Base-by-base conservation (phyloP, 2,888 invertebrate genomes). In the Lissonota sp. region DNA sequence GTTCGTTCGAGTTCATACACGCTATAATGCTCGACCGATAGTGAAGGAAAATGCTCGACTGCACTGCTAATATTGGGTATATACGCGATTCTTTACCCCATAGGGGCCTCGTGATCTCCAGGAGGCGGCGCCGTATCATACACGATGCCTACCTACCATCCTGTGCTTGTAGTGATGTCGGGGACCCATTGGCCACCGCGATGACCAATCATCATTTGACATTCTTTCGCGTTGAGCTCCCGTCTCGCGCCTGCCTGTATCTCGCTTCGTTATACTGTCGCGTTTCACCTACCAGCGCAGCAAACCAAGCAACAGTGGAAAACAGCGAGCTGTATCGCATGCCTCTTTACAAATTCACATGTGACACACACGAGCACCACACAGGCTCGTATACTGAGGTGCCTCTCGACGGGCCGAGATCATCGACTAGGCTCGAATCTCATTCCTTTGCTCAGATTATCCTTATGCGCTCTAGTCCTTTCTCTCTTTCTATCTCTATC, bases 161-260 rank as follows among this genome's bases (percentile, higher is more conserved):
- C 62, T 37, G 72, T 44, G 12, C 53, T 73, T 62, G 84, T 82
- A 84, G 84, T 80, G 82, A 82, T 86, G 88, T 83, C 85, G 87
- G 86, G 87, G 88, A 91, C 86, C 86, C 88, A 91, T 91, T 91
- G 91, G 91, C 90, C 90, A 91, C 91, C 88, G 90, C 88, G 84
- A 86, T 88, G 91, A 89, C 91, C 91, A 91, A 91, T 91, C 53
- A 90, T 91, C 91, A 91, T 91, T 91, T 91, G 90, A 91, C 90
- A 90, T 90, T 91, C 91, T 90, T 91, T 90, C 87, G 88, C 88
- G 86, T 3, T 1, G 26, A 26, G 26, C 26, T 26, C 26, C 26
- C 26, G 26, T 1, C 26, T 26, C 26, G 86, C 85, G 87, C 81
- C 80, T 72, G 82, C 14, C 14, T 26, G 26, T 12, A 53, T 6